Base-by-base conservation (phyloP, 2,797 vertebrate genomes). In the Triplophysa bombifrons region DNA sequence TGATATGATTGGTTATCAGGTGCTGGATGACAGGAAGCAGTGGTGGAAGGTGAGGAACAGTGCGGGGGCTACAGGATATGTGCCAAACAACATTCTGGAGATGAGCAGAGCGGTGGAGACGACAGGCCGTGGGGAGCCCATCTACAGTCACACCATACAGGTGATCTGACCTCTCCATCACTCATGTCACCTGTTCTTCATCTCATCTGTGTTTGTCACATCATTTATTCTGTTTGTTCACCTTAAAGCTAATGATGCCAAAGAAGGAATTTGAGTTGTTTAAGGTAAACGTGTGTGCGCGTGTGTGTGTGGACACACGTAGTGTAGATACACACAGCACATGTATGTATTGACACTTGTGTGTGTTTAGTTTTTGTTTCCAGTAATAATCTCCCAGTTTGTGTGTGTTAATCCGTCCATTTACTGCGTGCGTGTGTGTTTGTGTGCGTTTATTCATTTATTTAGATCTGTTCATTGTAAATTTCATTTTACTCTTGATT, bases 231-330 rank as follows among this genome's bases (percentile, higher is more conserved):
- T 9, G 60, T 12, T 4, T 72, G 85, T 71, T 74, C 38, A 76
- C 76, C 3, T 89, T 81, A 81, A 95, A 99, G 98, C 95, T 99
- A 7, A 95, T 98, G 95, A 99, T 99, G 97, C 96, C 98, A 96
- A 98, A 97, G 94, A 98, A 95, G 95, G 98, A 99, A 88, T 99
- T 99, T 97, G 96, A 98, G 91, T 95, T 98, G 92, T 98, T 99
- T 89, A 98, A 99, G 98, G 97, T 98, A 98, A 85, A 93, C 69
- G 80, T 53, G 50, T 64, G 70, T 56, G 71, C 78, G 44, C 12
- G 48, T 20, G 66, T 2, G 55, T 84, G 73, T 72, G 72, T 86
- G 90, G 81, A 34, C 14, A 44, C 4, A 17, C 50, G 2, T 12
- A 53, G 7, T 34, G 34, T 6, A 34, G 34, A 34, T 34, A 7